Evolutionary conservation across 2,113 vertebrate species (phyloP).

Genomic region (Zingel zingel): DNA sequence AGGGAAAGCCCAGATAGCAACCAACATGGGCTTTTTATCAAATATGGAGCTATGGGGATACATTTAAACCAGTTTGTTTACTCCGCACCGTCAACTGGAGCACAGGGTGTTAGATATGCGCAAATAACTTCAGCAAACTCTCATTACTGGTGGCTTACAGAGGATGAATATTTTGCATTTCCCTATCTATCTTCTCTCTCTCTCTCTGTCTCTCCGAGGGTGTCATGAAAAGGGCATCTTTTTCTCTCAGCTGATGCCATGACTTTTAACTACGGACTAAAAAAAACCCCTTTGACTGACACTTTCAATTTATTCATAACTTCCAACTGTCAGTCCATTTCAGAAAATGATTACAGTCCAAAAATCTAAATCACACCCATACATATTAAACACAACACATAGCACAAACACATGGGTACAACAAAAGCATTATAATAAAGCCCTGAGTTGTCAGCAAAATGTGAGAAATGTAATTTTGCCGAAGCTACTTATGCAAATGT

Average conservation of each 20-base stretch:
- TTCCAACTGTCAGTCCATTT: slow-evolving; percentile 47
- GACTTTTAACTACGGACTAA: slow-evolving; percentile 53
- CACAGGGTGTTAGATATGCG: slow-evolving; percentile 45
- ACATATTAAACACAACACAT: not conserved
- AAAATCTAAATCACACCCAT: slow-evolving; percentile 4
- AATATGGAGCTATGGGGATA: slow-evolving; percentile 46
- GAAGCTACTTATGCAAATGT: not conserved
- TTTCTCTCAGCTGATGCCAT: slow-evolving; percentile 51
- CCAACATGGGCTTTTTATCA: slow-evolving; percentile 52
- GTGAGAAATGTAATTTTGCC: not conserved
- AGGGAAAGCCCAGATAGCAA: slow-evolving; percentile 38
- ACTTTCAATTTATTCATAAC: slow-evolving; percentile 54
- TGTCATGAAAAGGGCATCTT: slow-evolving; percentile 61
- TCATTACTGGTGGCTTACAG: slow-evolving; percentile 68
- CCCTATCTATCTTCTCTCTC: slow-evolving; percentile 13
- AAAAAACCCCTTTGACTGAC: slow-evolving; percentile 59
- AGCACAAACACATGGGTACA: not conserved
- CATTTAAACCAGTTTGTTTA: slow-evolving; percentile 70
- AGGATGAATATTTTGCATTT: slow-evolving; percentile 54
- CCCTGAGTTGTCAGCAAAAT: not conserved
- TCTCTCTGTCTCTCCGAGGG: slow-evolving; percentile 23
- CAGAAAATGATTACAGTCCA: slow-evolving; percentile 6
- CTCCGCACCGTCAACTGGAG: slow-evolving; percentile 47
- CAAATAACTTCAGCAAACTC: slow-evolving; percentile 58
- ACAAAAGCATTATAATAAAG: slow-evolving; percentile 4